Base-by-base conservation (phyloP, 2,888 invertebrate species). In the Eucriotettix oculatus region DNA sequence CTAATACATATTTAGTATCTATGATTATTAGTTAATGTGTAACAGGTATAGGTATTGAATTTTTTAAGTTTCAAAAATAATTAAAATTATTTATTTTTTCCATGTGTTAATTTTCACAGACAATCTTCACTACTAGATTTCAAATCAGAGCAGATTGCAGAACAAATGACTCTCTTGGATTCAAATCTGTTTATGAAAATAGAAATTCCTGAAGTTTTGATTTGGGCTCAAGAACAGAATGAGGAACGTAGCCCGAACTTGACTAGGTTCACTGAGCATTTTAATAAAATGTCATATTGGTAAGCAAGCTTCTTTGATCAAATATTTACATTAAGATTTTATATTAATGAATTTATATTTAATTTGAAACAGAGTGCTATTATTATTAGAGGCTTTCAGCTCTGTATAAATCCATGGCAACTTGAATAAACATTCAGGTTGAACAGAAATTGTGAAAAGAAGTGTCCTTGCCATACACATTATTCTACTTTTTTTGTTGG, bases 221-320 rank as follows among this genome's bases (percentile, higher is more conserved):
- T 95, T 67, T 99, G 97, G 96, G 93, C 97, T 48, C 87, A 93
- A 69, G 95, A 98, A 72, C 98, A 98, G 75, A 92, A 91, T 66
- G 98, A 98, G 74, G 96, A 97, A 71, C 82, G 90, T 67, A 95
- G 96, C 71, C 97, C 97, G 3, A 98, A 99, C 75, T 80, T 99
- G 61, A 96, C 95, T 43, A 79, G 88, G 66, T 99, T 99, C 72
- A 99, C 99, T 0, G 96, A 97, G 73, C 98, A 99, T 75, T 99
- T 99, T 75, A 99, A 99, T 73, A 97, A 98, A 77, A 95, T 97
- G 93, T 96, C 96, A 61, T 97, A 91, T 71, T 97, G 97, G 97
- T 82, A 71, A 70, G 74, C 66, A 14, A 56, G n/a, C 48, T 48
- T 48, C 2, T 48, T 29, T 29, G 29, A 29, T 5, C 48, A 14